Conservation (phyloP, 2,888 invertebrate species). For the Pyralis farinalis region DNA sequence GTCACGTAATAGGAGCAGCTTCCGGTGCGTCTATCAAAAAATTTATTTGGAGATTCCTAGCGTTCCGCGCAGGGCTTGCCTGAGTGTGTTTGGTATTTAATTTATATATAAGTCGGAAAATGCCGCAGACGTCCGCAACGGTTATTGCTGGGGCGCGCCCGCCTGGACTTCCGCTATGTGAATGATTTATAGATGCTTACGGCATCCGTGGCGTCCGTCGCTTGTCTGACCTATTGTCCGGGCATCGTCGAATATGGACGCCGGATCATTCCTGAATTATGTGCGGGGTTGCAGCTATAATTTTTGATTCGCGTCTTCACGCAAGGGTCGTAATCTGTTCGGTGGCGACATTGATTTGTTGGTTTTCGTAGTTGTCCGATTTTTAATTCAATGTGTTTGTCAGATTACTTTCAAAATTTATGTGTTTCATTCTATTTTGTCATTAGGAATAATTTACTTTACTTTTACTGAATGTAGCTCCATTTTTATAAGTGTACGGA, state of each 20-base stretch:
- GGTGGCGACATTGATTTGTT: constrained; percentile 11
- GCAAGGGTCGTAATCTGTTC: constrained; percentile 53
- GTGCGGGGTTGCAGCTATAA: constrained; percentile 50
- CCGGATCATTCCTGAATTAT: constrained; percentile 68
- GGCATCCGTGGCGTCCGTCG: constrained; percentile 69
- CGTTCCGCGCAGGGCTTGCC: constrained; percentile 59
- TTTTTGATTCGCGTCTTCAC: constrained; percentile 65
- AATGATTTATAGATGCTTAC: constrained; percentile 72
- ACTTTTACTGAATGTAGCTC: too few species aligned
- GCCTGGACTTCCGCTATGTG: constrained; percentile 76
- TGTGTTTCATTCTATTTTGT: too few species aligned
- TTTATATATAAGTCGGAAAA: constrained; percentile 75
- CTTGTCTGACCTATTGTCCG: constrained; percentile 73
- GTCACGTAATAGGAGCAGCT: constrained; percentile 75
- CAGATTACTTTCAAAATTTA: too few species aligned
- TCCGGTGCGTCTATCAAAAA: constrained; percentile 78
- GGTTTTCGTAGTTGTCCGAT: constrained; percentile 8
- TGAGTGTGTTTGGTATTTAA: constrained; percentile 74
- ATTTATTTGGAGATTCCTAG: constrained; percentile 75
- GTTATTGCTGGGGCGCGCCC: constrained; percentile 62
- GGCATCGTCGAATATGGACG: constrained; percentile 61
- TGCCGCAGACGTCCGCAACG: constrained; percentile 60
- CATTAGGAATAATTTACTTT: too few species aligned
- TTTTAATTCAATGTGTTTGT: not conserved
- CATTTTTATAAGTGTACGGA: too few species aligned